Base-by-base conservation (phyloP, 2,113 vertebrate genomes). In the Psittacara wagleri region DNA sequence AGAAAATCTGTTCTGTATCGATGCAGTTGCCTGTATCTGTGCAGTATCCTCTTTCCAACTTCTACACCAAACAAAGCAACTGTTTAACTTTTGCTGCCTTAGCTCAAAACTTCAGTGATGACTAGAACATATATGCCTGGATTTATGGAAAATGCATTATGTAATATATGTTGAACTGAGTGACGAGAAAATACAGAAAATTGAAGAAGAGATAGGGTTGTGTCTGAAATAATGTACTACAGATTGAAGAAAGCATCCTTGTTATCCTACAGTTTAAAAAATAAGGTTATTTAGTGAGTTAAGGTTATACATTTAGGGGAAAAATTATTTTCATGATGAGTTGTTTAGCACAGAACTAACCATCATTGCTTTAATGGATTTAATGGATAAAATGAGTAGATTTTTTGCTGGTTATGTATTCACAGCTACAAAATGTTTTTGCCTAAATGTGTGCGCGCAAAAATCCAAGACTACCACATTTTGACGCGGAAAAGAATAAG, bases 401-500 rank as follows among this genome's bases (percentile, higher is more conserved):
- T 72, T 88, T 66, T 94, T 55, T 86, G 7, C 92, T 93, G 74
- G 8, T 80, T 97, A 69, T 97, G 13, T 96, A 44, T 97, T 80
- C 84, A 54, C 96, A 99, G 99, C 98, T 99, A 99, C 95, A 99
- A 99, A 97, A 98, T 98, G 89, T 99, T 99, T 96, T 98, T 99
- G 94, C 99, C 99, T 9, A 98, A 97, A 89, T 98, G 98, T 74
- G 98, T 99, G 97, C 98, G 98, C 85, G 98, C 97, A 62, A 98
- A 98, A 92, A 99, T 99, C 95, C 99, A 99, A 96, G 98, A 98
- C 48, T 99, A 99, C 93, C 99, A 99, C 97, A 98, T 99, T 94
- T 97, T 99, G 95, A 99, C 99, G 6, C 98, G 99, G 74, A 99
- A 99, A 95, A 97, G 99, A 95, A 99, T 99, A 98, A 98, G 99